phyloP scores from a whole-genome alignment of 2,888 invertebrate genomes.

The Azorinus chamasolen region DNA sequence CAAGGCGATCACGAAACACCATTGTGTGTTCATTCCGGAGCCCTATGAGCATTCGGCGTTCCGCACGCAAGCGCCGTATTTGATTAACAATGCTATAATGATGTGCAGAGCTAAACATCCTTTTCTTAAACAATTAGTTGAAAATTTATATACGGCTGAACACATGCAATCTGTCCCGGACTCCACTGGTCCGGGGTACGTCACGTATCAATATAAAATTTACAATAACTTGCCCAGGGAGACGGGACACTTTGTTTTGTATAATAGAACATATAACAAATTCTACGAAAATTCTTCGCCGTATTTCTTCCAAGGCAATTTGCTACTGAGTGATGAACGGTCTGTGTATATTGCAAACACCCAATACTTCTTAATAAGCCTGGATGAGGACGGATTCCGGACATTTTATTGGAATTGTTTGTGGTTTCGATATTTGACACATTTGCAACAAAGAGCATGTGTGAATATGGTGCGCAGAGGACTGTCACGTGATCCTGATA shows the following conservation, averaged over 20 bases:
- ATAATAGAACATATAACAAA: background rate
- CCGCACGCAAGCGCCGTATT: slow-evolving; percentile 6
- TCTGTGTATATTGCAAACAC: slow-evolving; percentile 37
- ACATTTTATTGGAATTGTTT: slow-evolving; percentile 7
- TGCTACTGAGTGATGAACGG: slow-evolving; percentile 9
- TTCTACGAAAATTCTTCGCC: slow-evolving; percentile 14
- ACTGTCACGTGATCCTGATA: background rate
- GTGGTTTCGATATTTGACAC: background rate
- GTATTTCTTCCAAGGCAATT: slow-evolving; percentile 20
- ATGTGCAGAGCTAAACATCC: slow-evolving; percentile 33
- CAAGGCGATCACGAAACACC: slow-evolving; percentile 19
- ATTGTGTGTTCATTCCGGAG: slow-evolving; percentile 31
- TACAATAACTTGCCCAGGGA: slow-evolving; percentile 20
- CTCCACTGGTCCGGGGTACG: slow-evolving; percentile 18
- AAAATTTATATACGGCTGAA: slow-evolving; percentile 3
- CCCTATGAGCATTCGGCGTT: slow-evolving; percentile 26
- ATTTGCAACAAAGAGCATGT: slow-evolving; percentile 19
- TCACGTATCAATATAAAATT: slow-evolving; percentile 15
- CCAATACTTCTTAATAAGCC: slow-evolving; percentile 20
- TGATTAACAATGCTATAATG: slow-evolving; percentile 25
- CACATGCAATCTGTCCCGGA: background rate
- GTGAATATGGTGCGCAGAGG: slow-evolving; percentile 12
- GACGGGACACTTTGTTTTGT: background rate
- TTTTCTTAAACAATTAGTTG: slow-evolving; percentile 25
- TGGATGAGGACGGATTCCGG: slow-evolving; percentile 12